Evolutionary conservation across 2,797 vertebrate genomes (phyloP).

Genomic region (Diplodus sargus): DNA sequence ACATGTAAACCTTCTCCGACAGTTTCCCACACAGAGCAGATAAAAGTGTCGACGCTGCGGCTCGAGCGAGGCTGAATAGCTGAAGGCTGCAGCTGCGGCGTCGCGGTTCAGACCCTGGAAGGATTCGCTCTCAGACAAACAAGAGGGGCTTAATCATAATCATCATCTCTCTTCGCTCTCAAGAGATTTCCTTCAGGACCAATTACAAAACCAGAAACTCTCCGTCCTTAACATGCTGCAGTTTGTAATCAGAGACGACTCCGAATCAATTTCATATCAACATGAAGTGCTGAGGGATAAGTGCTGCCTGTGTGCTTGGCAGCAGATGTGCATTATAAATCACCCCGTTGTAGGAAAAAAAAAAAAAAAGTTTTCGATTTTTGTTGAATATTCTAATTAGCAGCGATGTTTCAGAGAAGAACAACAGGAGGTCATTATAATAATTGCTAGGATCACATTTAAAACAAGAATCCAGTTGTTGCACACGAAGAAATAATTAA

Average conservation of each 20-base stretch:
- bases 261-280: conserved; percentile 42
- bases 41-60: conserved; percentile 23
- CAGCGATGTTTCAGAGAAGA: neutral
- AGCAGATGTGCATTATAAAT: conserved; percentile 14
- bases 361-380: neutral
- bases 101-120: conserved; percentile 33
- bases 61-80: conserved; percentile 15
- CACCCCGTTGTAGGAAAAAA: neutral
- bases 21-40: neutral
- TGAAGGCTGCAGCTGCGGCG: conserved; percentile 21
- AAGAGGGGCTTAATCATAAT: conserved; percentile 57
- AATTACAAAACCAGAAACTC: conserved; percentile 50
- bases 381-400: conserved; percentile 15
- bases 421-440: conserved; percentile 2
- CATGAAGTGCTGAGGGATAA: conserved; percentile 18
- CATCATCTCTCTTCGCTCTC: conserved; percentile 51
- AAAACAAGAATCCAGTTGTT: neutral
- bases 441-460: conserved; percentile 20
- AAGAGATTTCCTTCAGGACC: conserved; percentile 48
- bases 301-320: conserved; percentile 25
- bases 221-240: conserved; percentile 38
- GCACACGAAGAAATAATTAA: conserved; percentile 17
- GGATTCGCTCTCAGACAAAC: conserved; percentile 43
- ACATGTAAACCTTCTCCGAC: conserved; percentile 51
- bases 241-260: conserved; percentile 48